A percentile compares a stretch with the other conserved stretches of the same genome.
These are phyloP conservation scores for Sigmodon hispidus DNA, from an alignment of 2,113 vertebrate species.

Conservation along the genomic window DNA sequence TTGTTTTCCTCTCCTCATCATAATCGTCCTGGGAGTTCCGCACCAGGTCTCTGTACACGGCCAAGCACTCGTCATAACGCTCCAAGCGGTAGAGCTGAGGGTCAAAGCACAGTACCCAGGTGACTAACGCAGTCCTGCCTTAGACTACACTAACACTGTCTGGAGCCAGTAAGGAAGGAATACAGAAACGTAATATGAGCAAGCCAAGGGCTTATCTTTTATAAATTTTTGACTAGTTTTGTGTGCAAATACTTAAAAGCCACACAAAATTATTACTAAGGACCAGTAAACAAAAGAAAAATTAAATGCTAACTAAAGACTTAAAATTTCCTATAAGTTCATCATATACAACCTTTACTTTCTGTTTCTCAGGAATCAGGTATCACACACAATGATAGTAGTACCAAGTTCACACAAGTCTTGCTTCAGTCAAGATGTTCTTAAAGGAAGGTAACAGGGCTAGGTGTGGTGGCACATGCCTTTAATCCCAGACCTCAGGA, in stretches of 20 bases:
- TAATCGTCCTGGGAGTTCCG: conserved; percentile 99
- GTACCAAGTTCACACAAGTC: background rate
- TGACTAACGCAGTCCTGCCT: background rate
- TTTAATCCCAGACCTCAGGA: background rate
- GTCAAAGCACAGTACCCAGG: background rate
- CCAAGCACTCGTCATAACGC: conserved; percentile 93
- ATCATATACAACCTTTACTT: conserved; percentile 13
- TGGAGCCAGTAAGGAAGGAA: conserved; percentile 44
- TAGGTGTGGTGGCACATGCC: background rate
- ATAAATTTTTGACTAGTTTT: conserved; percentile 49
- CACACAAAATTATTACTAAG: conserved; percentile 14
- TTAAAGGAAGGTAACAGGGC: background rate
- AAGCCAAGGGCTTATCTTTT: background rate
- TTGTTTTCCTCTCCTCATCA: conserved; percentile 98
- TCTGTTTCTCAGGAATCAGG: conserved; percentile 44
- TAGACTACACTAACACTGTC: background rate
- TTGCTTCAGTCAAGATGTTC: background rate
- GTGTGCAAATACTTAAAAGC: background rate
- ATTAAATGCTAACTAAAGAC: conserved; percentile 10
- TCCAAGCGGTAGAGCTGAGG: conserved; percentile 95
- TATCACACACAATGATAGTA: background rate
- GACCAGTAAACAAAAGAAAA: conserved; percentile 25
- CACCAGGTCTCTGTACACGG: conserved; percentile 96
- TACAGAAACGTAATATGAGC: background rate
- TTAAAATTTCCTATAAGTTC: background rate